These are phyloP conservation scores for Ispidina lecontei DNA, from an alignment of 2,797 vertebrate species.

Conservation along the genomic window DNA sequence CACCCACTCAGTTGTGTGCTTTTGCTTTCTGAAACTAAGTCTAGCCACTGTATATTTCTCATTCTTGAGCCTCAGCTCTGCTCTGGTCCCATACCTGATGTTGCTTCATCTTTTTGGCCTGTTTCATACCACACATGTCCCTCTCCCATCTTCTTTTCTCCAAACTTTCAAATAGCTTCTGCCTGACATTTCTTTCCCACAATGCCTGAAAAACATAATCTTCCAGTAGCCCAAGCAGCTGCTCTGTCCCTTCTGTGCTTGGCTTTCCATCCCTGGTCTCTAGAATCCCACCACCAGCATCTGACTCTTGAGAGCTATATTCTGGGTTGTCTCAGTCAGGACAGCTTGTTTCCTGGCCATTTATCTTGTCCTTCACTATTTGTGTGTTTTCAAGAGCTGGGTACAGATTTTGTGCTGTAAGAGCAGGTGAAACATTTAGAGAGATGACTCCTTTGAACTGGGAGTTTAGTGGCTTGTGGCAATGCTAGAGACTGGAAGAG, in stretches of 20 bases:
- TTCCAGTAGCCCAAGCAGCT: background rate
- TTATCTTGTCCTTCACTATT: background rate
- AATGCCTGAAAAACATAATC: background rate
- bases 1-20: background rate
- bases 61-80: background rate
- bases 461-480: constrained; percentile 33
- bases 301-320: constrained; percentile 1
- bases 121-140: background rate
- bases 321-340: background rate
- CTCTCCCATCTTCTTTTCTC: background rate
- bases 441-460: constrained; percentile 54
- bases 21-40: background rate
- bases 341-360: background rate
- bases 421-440: constrained; percentile 16
- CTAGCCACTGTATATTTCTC: background rate
- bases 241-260: background rate
- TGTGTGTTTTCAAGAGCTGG: constrained; percentile 7
- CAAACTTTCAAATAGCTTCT: background rate
- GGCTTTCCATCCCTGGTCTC: background rate
- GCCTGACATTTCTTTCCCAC: background rate
- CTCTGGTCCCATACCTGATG: background rate
- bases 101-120: background rate
- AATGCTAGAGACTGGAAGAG: constrained; percentile 17
- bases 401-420: background rate
- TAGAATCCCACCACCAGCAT: background rate